Percentiles rank a stretch among this genome's conserved stretches.
These are phyloP conservation scores for Agrochola macilenta DNA, from an alignment of 2,888 invertebrate species.

Conservation along the genomic window DNA sequence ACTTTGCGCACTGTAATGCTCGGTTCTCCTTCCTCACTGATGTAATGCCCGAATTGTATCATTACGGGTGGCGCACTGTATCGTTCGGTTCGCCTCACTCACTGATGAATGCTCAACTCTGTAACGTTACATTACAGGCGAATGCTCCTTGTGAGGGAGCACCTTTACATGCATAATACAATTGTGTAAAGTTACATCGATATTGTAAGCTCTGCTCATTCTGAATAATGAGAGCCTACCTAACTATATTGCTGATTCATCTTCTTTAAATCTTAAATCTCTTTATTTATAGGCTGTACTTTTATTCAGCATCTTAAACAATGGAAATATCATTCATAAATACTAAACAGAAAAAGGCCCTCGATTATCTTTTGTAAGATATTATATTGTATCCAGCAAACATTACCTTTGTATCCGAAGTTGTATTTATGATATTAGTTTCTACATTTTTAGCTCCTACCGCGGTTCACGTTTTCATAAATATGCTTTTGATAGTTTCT, in stretches of 20 bases:
- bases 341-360: conserved; percentile 1
- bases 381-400: conserved; percentile 16
- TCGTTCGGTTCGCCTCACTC: no score
- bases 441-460: not conserved
- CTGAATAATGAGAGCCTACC: not conserved
- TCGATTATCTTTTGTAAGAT: conserved; percentile 24
- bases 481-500: conserved; percentile 1
- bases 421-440: conserved; percentile 21
- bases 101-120: no score
- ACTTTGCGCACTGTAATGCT: no score
- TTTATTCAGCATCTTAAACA: conserved; percentile 2
- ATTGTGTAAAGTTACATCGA: not conserved
- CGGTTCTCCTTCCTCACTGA: no score
- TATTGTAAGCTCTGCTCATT: not conserved
- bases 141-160: no score
- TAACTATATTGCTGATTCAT: not conserved
- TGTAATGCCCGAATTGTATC: no score
- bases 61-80: no score
- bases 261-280: not conserved
- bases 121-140: no score
- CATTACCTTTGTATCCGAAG: conserved; percentile 8
- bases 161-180: not conserved
- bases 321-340: conserved; percentile 25
- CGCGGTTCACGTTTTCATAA: not conserved
- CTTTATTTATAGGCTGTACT: not conserved